Conservation (phyloP, 2,113 vertebrate genomes). For the Callithrix jacchus region DNA sequence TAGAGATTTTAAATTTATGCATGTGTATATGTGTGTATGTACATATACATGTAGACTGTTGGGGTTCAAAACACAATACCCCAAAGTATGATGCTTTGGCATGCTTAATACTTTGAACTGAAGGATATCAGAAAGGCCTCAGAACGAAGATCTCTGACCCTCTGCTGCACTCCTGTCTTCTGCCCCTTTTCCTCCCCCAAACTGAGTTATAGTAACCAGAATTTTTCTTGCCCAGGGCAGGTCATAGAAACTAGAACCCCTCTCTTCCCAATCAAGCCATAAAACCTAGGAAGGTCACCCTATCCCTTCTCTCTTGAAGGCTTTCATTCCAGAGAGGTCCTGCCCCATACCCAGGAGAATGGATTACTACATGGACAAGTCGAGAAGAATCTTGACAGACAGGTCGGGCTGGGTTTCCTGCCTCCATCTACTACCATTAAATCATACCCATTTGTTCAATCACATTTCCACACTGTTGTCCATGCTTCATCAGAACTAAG, state of each 20-base stretch:
- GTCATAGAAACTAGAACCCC: not conserved
- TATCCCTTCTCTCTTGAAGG: not conserved
- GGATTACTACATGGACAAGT: not conserved
- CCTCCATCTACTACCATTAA: not conserved
- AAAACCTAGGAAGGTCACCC: not conserved
- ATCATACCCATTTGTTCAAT: not conserved
- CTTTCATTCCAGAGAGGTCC: not conserved
- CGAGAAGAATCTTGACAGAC: not conserved
- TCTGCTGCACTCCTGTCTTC: not conserved
- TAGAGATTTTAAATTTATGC: not conserved
- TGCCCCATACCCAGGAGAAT: not conserved
- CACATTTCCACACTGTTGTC: not conserved
- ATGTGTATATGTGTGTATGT: not conserved
- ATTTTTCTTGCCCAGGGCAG: not conserved
- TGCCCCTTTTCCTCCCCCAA: not conserved
- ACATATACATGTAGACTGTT: not conserved
- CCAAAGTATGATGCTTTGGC: not conserved
- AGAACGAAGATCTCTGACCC: not conserved
- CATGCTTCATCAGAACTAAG: not conserved
- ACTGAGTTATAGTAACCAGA: not conserved
- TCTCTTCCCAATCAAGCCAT: not conserved
- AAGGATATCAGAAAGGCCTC: not conserved
- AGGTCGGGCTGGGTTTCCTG: not conserved
- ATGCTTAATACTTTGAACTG: not conserved
- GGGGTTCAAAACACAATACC: not conserved